These are phyloP conservation scores for Oncorhynchus gorbuscha DNA, from an alignment of 2,113 vertebrate species.

Conservation along the genomic window DNA sequence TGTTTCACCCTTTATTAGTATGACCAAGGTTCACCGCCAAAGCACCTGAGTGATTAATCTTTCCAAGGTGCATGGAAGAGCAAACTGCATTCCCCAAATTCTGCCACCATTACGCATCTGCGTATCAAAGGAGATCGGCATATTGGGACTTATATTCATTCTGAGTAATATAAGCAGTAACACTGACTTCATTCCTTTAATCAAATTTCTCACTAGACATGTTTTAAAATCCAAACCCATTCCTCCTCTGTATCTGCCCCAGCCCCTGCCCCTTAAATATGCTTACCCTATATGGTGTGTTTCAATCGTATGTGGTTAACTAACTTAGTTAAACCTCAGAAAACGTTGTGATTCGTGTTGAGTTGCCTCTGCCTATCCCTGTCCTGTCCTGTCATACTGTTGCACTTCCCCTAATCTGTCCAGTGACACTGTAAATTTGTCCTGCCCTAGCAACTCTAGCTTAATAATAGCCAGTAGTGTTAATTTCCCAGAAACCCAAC, in stretches of 20 bases:
- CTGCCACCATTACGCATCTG: not conserved
- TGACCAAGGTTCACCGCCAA: conserved; percentile 8
- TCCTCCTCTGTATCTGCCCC: not conserved
- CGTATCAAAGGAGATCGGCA: not conserved
- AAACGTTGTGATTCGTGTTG: not conserved
- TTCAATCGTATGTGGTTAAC: not conserved
- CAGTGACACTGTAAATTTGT: not conserved
- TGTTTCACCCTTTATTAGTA: conserved; percentile 11
- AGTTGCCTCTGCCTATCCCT: not conserved
- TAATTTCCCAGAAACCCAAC: conserved; percentile 24
- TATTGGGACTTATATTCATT: not conserved
- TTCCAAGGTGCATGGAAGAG: not conserved
- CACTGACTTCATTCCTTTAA: conserved; percentile 75
- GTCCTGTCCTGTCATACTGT: conserved; percentile 1
- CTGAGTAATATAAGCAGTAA: conserved; percentile 80
- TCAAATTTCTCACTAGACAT: not conserved
- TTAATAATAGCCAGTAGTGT: conserved; percentile 25
- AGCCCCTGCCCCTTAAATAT: not conserved
- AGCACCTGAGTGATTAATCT: conserved; percentile 8
- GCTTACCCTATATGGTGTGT: not conserved
- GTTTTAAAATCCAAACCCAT: conserved; percentile 4
- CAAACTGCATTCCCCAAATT: conserved; percentile 14
- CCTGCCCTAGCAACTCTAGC: conserved; percentile 17
- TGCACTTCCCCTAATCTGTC: conserved; percentile 6
- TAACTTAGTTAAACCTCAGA: not conserved